A percentile compares a stretch with the other conserved stretches of the same genome.
phyloP scores from a whole-genome alignment of 2,888 invertebrate genomes.

The Resseliella maxima region DNA sequence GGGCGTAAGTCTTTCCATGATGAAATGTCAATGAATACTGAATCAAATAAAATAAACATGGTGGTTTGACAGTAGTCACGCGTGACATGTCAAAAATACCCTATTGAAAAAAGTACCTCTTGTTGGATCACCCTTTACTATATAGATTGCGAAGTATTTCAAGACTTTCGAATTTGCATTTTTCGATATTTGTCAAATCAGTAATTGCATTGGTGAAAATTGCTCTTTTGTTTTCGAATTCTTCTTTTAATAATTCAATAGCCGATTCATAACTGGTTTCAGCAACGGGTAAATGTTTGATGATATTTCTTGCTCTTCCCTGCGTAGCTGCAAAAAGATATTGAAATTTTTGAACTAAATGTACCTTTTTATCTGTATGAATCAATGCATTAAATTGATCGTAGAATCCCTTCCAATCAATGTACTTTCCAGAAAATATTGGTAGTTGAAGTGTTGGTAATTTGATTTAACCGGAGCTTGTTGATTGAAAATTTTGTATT shows the following conservation, averaged over 20 bases:
- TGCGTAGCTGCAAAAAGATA: neutral
- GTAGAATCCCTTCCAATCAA: neutral
- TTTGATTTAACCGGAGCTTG: neutral
- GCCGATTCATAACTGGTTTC: neutral
- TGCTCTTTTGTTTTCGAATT: neutral
- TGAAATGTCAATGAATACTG: too few relatives aligned
- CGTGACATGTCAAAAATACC: too few relatives aligned
- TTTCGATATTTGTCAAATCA: neutral
- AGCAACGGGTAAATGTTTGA: neutral
- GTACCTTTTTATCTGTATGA: neutral
- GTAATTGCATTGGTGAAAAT: neutral
- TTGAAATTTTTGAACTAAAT: neutral
- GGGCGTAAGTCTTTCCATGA: too few relatives aligned
- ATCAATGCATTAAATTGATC: neutral
- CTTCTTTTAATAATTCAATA: neutral
- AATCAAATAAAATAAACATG: too few relatives aligned
- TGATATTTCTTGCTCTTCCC: neutral
- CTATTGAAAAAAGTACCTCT: too few relatives aligned
- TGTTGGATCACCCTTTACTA: too few relatives aligned
- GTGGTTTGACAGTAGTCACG: too few relatives aligned
- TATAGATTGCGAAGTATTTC: neutral
- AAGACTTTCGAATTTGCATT: neutral
- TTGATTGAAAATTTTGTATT: too few relatives aligned
- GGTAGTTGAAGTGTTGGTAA: neutral
- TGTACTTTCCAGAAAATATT: neutral